These are phyloP conservation scores for Glaucidium brasilianum DNA, from an alignment of 2,113 vertebrate genomes.

Conservation along the genomic window DNA sequence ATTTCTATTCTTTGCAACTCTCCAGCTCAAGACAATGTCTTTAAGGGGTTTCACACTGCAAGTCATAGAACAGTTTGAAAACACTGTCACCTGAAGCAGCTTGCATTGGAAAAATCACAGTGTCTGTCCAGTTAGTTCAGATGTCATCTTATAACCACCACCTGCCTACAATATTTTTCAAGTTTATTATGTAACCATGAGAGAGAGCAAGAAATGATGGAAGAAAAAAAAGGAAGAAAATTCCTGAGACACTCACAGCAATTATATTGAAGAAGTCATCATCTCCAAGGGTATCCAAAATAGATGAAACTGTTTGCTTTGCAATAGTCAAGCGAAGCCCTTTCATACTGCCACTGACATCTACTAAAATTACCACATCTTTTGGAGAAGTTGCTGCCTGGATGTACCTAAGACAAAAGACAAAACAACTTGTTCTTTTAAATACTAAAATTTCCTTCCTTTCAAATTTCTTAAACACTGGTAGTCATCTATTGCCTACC, in stretches of 20 bases:
- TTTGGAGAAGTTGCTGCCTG: slow-evolving; percentile 98
- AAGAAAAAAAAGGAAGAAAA: background rate
- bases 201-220: background rate
- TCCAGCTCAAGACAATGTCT: background rate
- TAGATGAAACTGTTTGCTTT: slow-evolving; percentile 95
- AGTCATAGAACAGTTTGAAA: background rate
- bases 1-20: background rate
- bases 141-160: background rate
- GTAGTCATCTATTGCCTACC: slow-evolving; percentile 73
- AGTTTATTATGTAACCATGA: background rate
- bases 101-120: background rate
- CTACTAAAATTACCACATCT: slow-evolving; percentile 95
- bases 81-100: background rate
- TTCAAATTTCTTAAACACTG: background rate
- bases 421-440: background rate
- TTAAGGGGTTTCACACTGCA: background rate
- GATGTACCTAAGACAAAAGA: slow-evolving; percentile 85
- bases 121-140: background rate
- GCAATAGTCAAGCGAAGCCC: slow-evolving; percentile 95
- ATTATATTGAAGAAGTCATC: slow-evolving; percentile 99
- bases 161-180: background rate
- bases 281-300: slow-evolving; percentile 96
- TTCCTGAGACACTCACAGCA: slow-evolving; percentile 81
- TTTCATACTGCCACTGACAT: slow-evolving; percentile 98
- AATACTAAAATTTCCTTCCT: background rate